Percentiles rank a stretch among this genome's conserved stretches.
phyloP scores from a whole-genome alignment of 2,797 vertebrate genomes.

The Thunnus albacares region DNA sequence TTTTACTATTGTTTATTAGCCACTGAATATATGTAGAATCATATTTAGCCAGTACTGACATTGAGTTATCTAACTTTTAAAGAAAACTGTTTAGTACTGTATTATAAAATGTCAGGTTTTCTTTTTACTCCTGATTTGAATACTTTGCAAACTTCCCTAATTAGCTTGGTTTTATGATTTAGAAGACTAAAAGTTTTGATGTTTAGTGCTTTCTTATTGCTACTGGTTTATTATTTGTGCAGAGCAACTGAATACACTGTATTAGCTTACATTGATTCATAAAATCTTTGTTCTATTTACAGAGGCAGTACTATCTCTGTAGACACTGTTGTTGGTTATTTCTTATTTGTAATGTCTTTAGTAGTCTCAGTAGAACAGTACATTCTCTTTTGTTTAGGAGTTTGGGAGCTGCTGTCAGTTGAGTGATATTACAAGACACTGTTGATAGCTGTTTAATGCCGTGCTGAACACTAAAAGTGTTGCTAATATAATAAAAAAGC shows the following conservation, averaged over 20 bases:
- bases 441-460: constrained; percentile 16
- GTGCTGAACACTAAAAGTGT: not conserved
- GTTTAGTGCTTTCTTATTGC: not conserved
- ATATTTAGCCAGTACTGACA: no score
- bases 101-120: not conserved
- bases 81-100: no score
- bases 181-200: not conserved
- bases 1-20: not conserved
- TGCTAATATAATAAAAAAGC: constrained; percentile 8
- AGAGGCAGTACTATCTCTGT: not conserved
- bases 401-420: constrained; percentile 26
- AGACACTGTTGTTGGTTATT: not conserved
- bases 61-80: no score
- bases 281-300: not conserved
- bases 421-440: not conserved
- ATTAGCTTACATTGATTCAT: not conserved
- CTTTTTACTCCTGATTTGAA: not conserved
- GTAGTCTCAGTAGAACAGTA: not conserved
- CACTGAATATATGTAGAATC: not conserved
- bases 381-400: not conserved
- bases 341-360: not conserved
- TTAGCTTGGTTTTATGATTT: not conserved
- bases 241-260: not conserved
- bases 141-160: not conserved
- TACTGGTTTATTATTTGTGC: no score